phyloP scores from a whole-genome alignment of 2,797 vertebrate species.

The Babyrousa celebensis region DNA sequence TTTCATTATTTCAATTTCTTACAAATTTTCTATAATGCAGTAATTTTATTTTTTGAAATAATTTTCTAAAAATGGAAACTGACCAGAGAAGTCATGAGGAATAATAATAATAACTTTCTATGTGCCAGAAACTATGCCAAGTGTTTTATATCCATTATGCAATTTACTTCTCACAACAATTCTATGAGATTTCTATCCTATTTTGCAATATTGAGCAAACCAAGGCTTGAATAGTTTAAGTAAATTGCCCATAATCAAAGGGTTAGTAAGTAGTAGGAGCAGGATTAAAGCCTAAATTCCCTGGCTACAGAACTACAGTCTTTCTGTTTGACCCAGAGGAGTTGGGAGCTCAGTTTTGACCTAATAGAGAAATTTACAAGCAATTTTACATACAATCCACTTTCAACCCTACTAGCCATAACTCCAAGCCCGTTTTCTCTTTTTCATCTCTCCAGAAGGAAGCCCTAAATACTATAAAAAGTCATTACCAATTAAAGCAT shows the following conservation, averaged over 20 bases:
- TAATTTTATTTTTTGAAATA: constrained; percentile 56
- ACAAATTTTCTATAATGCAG: constrained; percentile 5
- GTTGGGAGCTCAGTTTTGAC: background rate
- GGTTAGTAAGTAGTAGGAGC: background rate
- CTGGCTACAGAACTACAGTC: background rate
- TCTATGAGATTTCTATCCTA: background rate
- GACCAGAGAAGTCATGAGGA: background rate
- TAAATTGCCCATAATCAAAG: background rate
- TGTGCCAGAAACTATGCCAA: background rate
- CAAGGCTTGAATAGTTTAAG: background rate
- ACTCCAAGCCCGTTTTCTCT: background rate
- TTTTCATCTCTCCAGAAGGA: constrained; percentile 7
- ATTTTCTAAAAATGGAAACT: background rate
- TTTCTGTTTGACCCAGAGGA: background rate
- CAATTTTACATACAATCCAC: background rate
- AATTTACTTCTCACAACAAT: constrained; percentile 43
- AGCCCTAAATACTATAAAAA: background rate
- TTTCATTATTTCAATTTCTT: background rate
- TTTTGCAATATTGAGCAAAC: background rate
- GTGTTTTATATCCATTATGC: background rate
- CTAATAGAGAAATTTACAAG: constrained; percentile 49
- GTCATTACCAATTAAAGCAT: constrained; percentile 32
- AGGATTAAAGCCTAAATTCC: constrained; percentile 9
- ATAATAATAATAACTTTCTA: background rate
- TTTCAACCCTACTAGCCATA: background rate